Percentiles rank a stretch among this genome's conserved stretches.
These are phyloP conservation scores for Pangasianodon hypophthalmus DNA, from an alignment of 2,113 vertebrate species.

Conservation along the genomic window DNA sequence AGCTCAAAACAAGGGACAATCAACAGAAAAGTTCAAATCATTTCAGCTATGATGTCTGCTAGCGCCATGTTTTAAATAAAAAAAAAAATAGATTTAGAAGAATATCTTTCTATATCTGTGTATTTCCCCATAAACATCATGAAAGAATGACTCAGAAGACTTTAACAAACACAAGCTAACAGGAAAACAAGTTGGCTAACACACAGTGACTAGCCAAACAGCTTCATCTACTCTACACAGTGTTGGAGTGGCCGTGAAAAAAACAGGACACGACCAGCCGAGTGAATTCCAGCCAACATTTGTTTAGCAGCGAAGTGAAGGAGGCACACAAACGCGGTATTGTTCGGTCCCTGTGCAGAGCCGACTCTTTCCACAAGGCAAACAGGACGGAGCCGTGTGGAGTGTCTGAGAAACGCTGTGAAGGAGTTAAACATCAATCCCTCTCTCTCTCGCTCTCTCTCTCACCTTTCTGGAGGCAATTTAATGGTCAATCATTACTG, in stretches of 20 bases:
- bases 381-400: conserved; percentile 15
- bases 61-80: background rate
- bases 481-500: conserved; percentile 3
- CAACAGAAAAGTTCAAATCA: background rate
- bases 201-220: background rate
- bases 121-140: background rate
- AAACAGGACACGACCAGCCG: background rate
- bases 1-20: too few species aligned
- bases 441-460: background rate
- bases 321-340: conserved; percentile 62
- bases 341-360: conserved; percentile 56
- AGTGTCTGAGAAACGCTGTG: conserved; percentile 32
- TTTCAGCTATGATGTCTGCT: background rate
- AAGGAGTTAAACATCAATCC: conserved; percentile 67
- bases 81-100: background rate
- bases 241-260: background rate
- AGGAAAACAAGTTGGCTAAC: background rate
- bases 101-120: background rate
- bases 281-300: conserved; percentile 13
- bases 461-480: conserved; percentile 7
- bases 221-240: too few species aligned
- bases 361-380: conserved; percentile 56
- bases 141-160: background rate
- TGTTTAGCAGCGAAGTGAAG: conserved; percentile 25
- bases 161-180: background rate